Base-by-base conservation (phyloP, 2,888 invertebrate species). In the Baronia brevicornis region DNA sequence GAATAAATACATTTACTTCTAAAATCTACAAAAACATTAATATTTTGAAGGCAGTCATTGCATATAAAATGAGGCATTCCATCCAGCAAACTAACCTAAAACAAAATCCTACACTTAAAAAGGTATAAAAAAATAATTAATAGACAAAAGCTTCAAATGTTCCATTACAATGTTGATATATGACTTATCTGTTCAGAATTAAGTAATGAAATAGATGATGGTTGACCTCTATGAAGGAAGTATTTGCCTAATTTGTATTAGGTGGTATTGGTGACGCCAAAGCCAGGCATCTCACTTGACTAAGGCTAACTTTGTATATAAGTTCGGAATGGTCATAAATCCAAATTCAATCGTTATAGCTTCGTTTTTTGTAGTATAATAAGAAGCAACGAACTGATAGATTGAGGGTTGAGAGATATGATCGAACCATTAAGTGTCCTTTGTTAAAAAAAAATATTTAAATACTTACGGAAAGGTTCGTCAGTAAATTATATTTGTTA, bases 401-500 rank as follows among this genome's bases (percentile, higher is more conserved):
- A 3, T 7, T 7, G 7, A 7, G 6, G 6, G 6, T 19, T 19
- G 7, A 7, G 6, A 6, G 6, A 5, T 19, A 19, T 19, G 7
- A 4, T 6, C n/a, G 20, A 5, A 5, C 20, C n/a, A 5, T 3
- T 20, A 20, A 4, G 15, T 6, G 8, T 5, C 15, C 5, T 1
- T 5, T 18, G 8, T 5, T 17, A 15, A 22, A 15, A 1, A 8
- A 15, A n/a, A 22, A 3, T 22, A 5, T 7, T 21, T 14, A 28
- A 11, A 33, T 22, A 51, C 65, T 64, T 53, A 77, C 77, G 38
- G 60, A 51, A 20, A 78, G 45, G 48, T 57, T 56, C n/a, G 77
- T 77, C 5, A 78, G 45, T 25, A 65, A 40, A 41, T 73, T 75
- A 42, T 64, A 78, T 25, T 56, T 59, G 6, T 5, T 36, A 14